Evolutionary conservation across 1,140 invertebrate species (phyloP), one percentile per base, ranked within the genome.

Genomic region (Halesus radiatus): DNA sequence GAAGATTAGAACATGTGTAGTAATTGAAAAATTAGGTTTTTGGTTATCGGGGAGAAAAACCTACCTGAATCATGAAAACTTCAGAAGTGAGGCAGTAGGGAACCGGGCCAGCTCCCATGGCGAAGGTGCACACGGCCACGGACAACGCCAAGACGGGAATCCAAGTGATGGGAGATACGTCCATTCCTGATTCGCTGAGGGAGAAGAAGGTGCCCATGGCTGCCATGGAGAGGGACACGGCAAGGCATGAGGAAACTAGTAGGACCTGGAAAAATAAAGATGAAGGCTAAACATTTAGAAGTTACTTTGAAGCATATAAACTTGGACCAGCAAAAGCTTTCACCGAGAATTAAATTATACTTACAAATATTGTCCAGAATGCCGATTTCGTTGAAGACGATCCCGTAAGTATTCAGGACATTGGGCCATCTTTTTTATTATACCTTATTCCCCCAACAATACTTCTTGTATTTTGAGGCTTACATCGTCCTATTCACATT

Each of bases 11-110:
- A n/a, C n/a, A n/a, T n/a, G n/a, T n/a, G n/a, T n/a, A n/a, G n/a
- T n/a, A n/a, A n/a, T n/a, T n/a, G n/a, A n/a, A n/a, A n/a, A n/a
- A n/a, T n/a, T n/a, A n/a, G n/a, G n/a, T n/a, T n/a, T n/a, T n/a
- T n/a, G n/a, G n/a, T n/a, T n/a, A n/a, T n/a, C n/a, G n/a, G n/a
- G n/a, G n/a, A n/a, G n/a, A 3, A 29, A 32, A 18, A 22, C 56
- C 60, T 52, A 87, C 87, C 83, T 87, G 87, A 0, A 84, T 79
- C 15, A 86, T 85, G 70, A 87, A 85, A 0, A 88, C 78, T 64
- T 88, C 87, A 0, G 85, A 83, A 0, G 85, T 16, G 7, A 87
- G 83, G 0, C 87, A 70, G 26, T 85, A 87, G 26, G 86, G 86
- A 1, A 87, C 56, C 0, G 86, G 85, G 5, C 85, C 85, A 0